These are phyloP conservation scores for Latrodectus geometricus DNA, from an alignment of 1,140 invertebrate species.

Conservation along the genomic window DNA sequence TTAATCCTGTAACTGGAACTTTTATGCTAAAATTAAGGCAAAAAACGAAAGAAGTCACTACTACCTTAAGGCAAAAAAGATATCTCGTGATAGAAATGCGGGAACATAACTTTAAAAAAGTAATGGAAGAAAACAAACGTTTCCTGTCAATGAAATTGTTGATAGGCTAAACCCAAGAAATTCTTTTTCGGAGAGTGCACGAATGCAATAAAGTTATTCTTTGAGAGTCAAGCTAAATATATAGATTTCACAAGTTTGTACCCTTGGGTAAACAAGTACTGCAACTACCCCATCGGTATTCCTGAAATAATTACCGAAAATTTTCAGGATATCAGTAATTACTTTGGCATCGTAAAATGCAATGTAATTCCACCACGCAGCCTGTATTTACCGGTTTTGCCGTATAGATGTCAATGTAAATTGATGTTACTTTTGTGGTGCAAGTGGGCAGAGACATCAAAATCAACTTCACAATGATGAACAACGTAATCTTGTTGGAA, in stretches of 20 bases:
- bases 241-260: conserved; percentile 2
- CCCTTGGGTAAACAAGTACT: not conserved
- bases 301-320: not conserved
- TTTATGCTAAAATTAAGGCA: not conserved
- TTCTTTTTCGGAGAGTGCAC: not conserved
- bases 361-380: not conserved
- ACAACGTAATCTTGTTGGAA: no score
- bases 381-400: not conserved
- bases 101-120: not conserved
- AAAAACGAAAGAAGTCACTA: not conserved
- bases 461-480: no score
- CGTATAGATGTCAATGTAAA: not conserved
- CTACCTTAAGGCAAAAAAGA: not conserved
- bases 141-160: not conserved
- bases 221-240: not conserved
- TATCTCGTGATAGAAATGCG: not conserved
- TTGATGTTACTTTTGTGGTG: no score
- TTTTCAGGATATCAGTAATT: not conserved
- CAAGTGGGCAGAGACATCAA: no score
- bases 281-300: not conserved
- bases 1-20: not conserved
- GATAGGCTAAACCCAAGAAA: not conserved
- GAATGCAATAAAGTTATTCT: not conserved
- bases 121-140: not conserved
- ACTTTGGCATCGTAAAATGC: not conserved